Evolutionary conservation across 1,140 invertebrate species (phyloP), one percentile per base, ranked within the genome.

Genomic region (Drosophila tristis): DNA sequence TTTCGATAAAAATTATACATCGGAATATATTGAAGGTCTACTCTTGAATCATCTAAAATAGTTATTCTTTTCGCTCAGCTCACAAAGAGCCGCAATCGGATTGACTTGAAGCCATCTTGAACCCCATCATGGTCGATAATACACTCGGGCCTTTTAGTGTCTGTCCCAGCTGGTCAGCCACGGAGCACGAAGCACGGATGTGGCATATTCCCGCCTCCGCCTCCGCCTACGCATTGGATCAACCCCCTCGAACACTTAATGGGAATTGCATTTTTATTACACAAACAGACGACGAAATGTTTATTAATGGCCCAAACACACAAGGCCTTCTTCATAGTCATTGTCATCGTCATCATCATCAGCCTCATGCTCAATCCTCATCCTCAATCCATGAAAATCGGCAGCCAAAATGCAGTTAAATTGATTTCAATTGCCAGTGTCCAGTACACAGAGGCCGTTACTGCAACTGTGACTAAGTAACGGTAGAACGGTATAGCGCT

Each of bases 211-310:
- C 5, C 66, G 29, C 39, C 43, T 20, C 5, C 66, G 29, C 39
- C 43, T 20, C 51, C 56, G 59, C 67, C 39, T 53, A 5, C 23
- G 7, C 31, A 23, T n/a, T 26, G 9, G 13, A 39, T 13, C 35
- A 39, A 39, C 35, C 35, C 35, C 11, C 35, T 39, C 35, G 39
- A 59, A 67, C 74, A 79, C 86, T 87, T 90, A 90, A 90, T 80
- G 87, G 76, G 66, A 90, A 90, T 90, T 90, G 81, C 81, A 90
- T 90, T 90, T 90, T 90, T 90, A 90, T 90, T 90, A 68, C 86
- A 76, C 80, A 81, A 90, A 90, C 81, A 90, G 67, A 73, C 67
- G 66, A 87, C 70, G 74, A 90, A 90, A 90, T 90, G 81, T 82
- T 82, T 82, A 76, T 89, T 87, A 81, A 90, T 90, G 79, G 72